A percentile compares a stretch with the other conserved stretches of the same genome.
These are phyloP conservation scores for Halcyon leucocephala DNA, from an alignment of 2,797 vertebrate genomes.

Conservation along the genomic window DNA sequence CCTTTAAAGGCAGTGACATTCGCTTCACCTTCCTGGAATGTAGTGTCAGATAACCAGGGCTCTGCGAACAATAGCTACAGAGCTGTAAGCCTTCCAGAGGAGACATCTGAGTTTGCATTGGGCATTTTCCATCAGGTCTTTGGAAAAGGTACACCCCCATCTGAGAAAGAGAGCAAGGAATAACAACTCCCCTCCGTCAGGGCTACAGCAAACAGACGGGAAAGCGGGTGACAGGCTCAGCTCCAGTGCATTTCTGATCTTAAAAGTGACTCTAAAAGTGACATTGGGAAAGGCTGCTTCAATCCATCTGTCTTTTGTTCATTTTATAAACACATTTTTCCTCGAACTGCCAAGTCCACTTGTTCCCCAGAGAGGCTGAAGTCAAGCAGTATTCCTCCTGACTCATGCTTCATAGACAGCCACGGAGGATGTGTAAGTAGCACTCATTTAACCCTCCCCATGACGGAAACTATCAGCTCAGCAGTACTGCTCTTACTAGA, in stretches of 20 bases:
- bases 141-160: background rate
- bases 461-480: background rate
- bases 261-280: background rate
- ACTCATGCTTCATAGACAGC: background rate
- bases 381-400: background rate
- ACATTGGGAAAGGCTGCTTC: background rate
- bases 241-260: background rate
- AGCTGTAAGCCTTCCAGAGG: background rate
- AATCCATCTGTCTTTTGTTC: background rate
- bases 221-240: background rate
- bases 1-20: slow-evolving; percentile 45
- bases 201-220: background rate
- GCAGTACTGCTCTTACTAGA: background rate
- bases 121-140: background rate
- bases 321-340: background rate
- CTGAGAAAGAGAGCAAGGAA: background rate
- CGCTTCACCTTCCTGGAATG: slow-evolving; percentile 10
- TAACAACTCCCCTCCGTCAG: background rate
- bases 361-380: background rate
- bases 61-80: background rate
- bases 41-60: background rate
- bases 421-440: background rate
- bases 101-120: background rate
- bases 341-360: background rate
- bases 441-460: background rate